phyloP scores from a whole-genome alignment of 2,113 vertebrate genomes.

The Rhinichthys klamathensis region DNA sequence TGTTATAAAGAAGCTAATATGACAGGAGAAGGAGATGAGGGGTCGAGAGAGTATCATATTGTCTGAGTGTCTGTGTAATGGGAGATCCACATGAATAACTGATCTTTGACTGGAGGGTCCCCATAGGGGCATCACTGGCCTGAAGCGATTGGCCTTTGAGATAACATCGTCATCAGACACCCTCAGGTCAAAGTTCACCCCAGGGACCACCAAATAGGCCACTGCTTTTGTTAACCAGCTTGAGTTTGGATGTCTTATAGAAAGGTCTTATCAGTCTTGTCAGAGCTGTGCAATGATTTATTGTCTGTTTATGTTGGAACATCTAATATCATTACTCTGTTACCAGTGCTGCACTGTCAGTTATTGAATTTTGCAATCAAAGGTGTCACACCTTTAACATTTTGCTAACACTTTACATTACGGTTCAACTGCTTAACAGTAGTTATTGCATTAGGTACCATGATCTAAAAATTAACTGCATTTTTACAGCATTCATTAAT shows the following conservation, averaged over 20 bases:
- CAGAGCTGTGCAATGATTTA: constrained; percentile 39
- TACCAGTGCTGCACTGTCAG: background rate
- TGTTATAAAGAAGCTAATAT: constrained; percentile 29
- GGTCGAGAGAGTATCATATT: constrained; percentile 63
- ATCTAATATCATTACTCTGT: constrained; percentile 26
- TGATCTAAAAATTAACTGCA: background rate
- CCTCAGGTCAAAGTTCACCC: constrained; percentile 58
- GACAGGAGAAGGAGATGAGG: constrained; percentile 46
- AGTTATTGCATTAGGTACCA: background rate
- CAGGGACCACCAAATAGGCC: constrained; percentile 54
- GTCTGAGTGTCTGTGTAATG: constrained; percentile 65
- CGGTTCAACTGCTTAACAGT: background rate
- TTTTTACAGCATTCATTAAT: background rate
- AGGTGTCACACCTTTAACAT: background rate
- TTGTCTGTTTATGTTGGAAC: constrained; percentile 38
- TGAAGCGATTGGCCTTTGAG: constrained; percentile 70
- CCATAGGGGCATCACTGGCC: constrained; percentile 63
- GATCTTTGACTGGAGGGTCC: constrained; percentile 65
- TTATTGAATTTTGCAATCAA: constrained; percentile 10
- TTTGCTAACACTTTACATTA: background rate
- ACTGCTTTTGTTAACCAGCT: constrained; percentile 34
- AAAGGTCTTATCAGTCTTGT: constrained; percentile 35
- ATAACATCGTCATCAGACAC: constrained; percentile 70
- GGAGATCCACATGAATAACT: constrained; percentile 71
- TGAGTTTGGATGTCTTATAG: constrained; percentile 24